Evolutionary conservation across 2,888 invertebrate genomes (phyloP).

Genomic region (Scrobipalpa atriplicella): DNA sequence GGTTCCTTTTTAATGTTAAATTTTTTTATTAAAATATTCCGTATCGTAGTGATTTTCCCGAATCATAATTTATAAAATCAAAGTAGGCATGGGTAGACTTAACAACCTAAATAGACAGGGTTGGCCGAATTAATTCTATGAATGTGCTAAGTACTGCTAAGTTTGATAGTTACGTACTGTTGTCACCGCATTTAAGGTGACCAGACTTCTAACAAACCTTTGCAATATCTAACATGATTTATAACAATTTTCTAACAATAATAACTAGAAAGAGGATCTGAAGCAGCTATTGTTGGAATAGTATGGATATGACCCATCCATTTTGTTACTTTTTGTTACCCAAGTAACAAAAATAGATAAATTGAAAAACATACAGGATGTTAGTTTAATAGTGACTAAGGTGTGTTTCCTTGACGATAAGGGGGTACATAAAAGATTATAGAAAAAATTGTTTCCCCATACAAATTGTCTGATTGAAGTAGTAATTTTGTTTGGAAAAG

Average conservation of each 20-base stretch:
- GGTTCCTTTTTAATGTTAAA: background rate
- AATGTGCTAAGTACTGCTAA: slow-evolving; percentile 40
- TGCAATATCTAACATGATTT: slow-evolving; percentile 14
- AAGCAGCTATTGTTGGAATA: no score
- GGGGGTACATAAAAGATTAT: no score
- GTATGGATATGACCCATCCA: no score
- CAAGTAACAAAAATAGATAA: no score
- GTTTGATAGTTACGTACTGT: slow-evolving; percentile 59
- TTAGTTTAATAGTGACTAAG: no score
- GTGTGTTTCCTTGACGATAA: no score
- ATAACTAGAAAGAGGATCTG: no score
- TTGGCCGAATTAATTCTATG: slow-evolving; percentile 56
- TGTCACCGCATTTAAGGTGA: slow-evolving; percentile 78
- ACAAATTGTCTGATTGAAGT: no score
- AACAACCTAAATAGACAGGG: slow-evolving; percentile 75
- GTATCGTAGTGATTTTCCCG: background rate
- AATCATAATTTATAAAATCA: slow-evolving; percentile 12
- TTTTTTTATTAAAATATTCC: background rate
- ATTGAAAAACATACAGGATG: no score
- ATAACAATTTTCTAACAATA: slow-evolving; percentile 18
- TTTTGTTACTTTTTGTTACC: no score
- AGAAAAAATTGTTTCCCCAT: no score
- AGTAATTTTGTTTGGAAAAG: no score
- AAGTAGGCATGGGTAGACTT: slow-evolving; percentile 65
- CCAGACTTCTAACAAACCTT: slow-evolving; percentile 61